These are phyloP conservation scores for Platorchestia sp. DNA, from an alignment of 1,140 invertebrate species.

Conservation along the genomic window DNA sequence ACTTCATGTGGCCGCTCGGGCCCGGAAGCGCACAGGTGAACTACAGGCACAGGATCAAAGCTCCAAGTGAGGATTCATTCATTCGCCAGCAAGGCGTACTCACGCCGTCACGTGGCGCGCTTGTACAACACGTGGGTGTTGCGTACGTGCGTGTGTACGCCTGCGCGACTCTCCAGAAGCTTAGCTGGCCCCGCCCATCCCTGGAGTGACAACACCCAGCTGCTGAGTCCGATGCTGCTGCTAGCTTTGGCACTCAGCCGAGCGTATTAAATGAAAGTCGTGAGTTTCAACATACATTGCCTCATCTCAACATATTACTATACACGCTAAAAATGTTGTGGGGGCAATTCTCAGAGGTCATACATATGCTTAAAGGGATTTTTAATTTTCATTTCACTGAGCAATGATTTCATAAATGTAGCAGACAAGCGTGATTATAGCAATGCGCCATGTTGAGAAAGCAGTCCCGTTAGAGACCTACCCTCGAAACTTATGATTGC, in stretches of 20 bases:
- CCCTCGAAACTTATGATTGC: too few species aligned
- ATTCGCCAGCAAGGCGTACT: background rate
- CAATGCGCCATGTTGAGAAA: too few species aligned
- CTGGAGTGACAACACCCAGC: slow-evolving; percentile 31
- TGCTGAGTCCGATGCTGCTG: slow-evolving; percentile 31
- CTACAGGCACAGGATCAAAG: background rate
- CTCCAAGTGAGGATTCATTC: background rate
- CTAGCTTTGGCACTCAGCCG: background rate
- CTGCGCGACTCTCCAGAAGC: slow-evolving; percentile 2
- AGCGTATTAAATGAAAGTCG: background rate
- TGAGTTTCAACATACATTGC: background rate
- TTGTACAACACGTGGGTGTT: slow-evolving; percentile 33
- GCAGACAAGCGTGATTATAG: too few species aligned
- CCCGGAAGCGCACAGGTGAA: background rate
- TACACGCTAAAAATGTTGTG: too few species aligned
- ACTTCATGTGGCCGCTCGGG: background rate
- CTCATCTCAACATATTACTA: background rate
- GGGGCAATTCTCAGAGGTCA: too few species aligned
- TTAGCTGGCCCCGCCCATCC: slow-evolving; percentile 15
- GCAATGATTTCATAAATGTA: too few species aligned
- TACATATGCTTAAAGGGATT: too few species aligned
- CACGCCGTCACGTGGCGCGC: slow-evolving; percentile 27
- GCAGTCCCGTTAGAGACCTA: too few species aligned
- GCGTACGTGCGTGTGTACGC: slow-evolving; percentile 17
- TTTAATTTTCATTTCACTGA: too few species aligned